Conservation (phyloP, 2,888 invertebrate species). For the Lithodes maja region DNA sequence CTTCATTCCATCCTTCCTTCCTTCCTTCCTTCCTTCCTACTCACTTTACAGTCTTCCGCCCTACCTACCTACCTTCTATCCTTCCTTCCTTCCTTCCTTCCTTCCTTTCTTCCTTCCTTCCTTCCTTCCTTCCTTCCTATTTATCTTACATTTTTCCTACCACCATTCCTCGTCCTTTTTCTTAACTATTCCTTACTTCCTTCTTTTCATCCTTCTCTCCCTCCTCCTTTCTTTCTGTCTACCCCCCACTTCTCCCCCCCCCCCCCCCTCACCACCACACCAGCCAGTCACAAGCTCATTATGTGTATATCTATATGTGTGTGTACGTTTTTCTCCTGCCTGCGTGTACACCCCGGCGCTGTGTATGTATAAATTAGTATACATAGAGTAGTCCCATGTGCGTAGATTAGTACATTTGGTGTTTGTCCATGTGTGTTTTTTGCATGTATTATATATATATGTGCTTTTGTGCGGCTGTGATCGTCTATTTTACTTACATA, state of each 20-base stretch:
- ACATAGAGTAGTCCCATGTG: no score
- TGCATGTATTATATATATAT: neutral
- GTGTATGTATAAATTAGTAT: no score
- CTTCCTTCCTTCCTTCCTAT: neutral
- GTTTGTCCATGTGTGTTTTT: neutral
- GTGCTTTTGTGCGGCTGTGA: neutral
- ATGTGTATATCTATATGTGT: conserved; percentile 35
- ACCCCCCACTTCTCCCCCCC: no score
- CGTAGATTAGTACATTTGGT: neutral
- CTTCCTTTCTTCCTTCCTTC: neutral
- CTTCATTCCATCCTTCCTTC: no score
- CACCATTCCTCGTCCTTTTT: neutral
- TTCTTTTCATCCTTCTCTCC: neutral
- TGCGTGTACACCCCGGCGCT: neutral
- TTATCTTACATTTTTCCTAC: neutral
- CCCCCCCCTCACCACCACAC: no score
- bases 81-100: neutral
- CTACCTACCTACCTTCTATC: neutral
- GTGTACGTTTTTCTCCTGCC: neutral
- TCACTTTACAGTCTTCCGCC: no score
- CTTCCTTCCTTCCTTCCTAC: neutral
- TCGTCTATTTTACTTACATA: neutral
- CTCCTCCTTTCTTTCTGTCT: neutral
- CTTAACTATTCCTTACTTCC: neutral
- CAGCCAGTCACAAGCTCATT: no score